phyloP scores from a whole-genome alignment of 1,140 invertebrate genomes.

The Dendroctonus valens region DNA sequence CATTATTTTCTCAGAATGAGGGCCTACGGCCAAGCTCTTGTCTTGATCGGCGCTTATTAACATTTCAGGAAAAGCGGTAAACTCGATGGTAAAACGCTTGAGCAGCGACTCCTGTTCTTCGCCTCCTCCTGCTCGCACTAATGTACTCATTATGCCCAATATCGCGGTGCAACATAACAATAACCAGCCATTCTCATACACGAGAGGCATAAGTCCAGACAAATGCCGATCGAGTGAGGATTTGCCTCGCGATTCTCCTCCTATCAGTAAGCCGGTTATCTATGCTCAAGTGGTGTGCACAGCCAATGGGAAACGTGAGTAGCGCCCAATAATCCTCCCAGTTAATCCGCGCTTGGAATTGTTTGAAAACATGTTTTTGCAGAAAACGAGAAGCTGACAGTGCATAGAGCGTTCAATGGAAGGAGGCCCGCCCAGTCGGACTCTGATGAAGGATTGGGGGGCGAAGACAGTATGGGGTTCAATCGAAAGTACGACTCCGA shows the following conservation, averaged over 20 bases:
- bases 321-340: neutral
- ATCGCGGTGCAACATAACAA: slow-evolving; percentile 64
- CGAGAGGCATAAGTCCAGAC: slow-evolving; percentile 52
- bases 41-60: neutral
- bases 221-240: slow-evolving; percentile 41
- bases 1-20: no score
- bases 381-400: slow-evolving; percentile 52
- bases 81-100: slow-evolving; percentile 62
- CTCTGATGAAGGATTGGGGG: slow-evolving; percentile 73
- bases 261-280: slow-evolving; percentile 59
- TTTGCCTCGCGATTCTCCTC: slow-evolving; percentile 51
- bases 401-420: slow-evolving; percentile 54
- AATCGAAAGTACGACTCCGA: slow-evolving; percentile 30
- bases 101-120: slow-evolving; percentile 64
- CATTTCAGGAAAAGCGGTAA: slow-evolving; percentile 56
- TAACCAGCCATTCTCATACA: slow-evolving; percentile 75
- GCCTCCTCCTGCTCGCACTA: slow-evolving; percentile 60
- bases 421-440: slow-evolving; percentile 60
- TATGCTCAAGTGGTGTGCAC: slow-evolving; percentile 71
- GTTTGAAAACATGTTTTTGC: neutral
- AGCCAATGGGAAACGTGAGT: slow-evolving; percentile 39
- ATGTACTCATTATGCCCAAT: slow-evolving; percentile 59
- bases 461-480: slow-evolving; percentile 57
- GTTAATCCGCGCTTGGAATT: neutral
- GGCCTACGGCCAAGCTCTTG: no score